Base-by-base conservation (phyloP, 1,140 invertebrate species). In the Drosophila busckii region DNA sequence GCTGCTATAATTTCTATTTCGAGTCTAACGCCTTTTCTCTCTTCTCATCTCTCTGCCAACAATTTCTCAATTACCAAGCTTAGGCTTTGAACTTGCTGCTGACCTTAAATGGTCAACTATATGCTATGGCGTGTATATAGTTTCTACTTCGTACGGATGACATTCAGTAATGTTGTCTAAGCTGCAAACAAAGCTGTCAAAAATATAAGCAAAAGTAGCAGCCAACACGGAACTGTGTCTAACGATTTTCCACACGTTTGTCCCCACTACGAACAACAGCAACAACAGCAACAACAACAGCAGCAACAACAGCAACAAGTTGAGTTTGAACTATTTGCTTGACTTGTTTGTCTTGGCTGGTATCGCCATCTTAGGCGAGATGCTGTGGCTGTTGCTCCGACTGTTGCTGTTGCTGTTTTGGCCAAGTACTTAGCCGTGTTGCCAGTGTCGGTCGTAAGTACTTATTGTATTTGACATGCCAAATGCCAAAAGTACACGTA, bases 401-500 rank as follows among this genome's bases (percentile, higher is more conserved):
- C 45, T 58, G 35, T 58, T 52, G 13, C 19, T 23, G 16, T 13
- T 17, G 16, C 6, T 28, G 35, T 7, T 32, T 28, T 26, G 45
- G 32, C 49, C 56, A 60, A 60, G 56, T 54, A 53, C 56, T 44
- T 59, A 52, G 29, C 26, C 25, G 41, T 45, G 44, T 40, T 53
- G 44, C 49, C 53, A 23, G 6, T 32, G 53, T 41, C 42, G 9
- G 9, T 22, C 35, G 5, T 9, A 40, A 38, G 75, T 82, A 76
- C 76, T 82, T 83, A 76, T 82, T 84, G 71, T 76, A 80, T 85
- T 84, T 84, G 82, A 84, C 82, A 84, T 70, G 82, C 58, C 80
- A 84, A 84, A 84, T 84, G 82, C 75, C 82, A 84, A 85, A 84
- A 83, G 75, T 76, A 70, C 70, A 82, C 70, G 70, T 76, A 76